Percentiles rank a stretch among this genome's conserved stretches.
Evolutionary conservation across 2,797 vertebrate genomes (phyloP).

Genomic region (Okamejei kenojei): DNA sequence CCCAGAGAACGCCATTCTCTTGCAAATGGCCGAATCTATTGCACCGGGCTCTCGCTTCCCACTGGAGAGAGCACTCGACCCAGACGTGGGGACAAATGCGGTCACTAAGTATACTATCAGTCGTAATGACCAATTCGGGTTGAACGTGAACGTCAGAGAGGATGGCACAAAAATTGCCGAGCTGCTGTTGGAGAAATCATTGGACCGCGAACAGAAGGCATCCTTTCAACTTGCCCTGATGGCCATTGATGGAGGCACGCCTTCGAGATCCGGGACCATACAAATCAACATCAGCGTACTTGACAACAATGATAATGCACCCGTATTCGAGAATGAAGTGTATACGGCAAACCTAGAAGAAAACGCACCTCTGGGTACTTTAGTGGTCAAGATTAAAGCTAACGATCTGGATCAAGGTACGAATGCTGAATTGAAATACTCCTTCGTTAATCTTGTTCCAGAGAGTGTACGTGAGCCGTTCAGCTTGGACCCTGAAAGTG

Average conservation of each 20-base stretch:
- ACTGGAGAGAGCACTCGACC: constrained; percentile 44
- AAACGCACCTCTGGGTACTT: constrained; percentile 44
- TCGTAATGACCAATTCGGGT: constrained; percentile 41
- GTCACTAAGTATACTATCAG: constrained; percentile 42
- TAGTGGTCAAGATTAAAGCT: constrained; percentile 49
- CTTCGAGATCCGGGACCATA: constrained; percentile 45
- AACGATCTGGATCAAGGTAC: constrained; percentile 54
- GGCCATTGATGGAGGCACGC: constrained; percentile 55
- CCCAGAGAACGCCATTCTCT: constrained; percentile 42
- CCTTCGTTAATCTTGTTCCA: constrained; percentile 46
- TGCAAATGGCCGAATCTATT: constrained; percentile 50
- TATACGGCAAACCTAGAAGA: constrained; percentile 49
- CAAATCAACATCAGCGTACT: not conserved
- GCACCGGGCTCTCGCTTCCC: constrained; percentile 45
- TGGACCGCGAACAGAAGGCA: constrained; percentile 39
- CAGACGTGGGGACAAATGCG: constrained; percentile 42
- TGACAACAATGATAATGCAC: not conserved
- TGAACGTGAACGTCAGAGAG: constrained; percentile 41
- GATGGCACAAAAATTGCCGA: constrained; percentile 42
- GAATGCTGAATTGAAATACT: constrained; percentile 52
- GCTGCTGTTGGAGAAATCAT: constrained; percentile 40
- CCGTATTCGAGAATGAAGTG: constrained; percentile 50
- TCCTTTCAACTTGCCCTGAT: constrained; percentile 49
- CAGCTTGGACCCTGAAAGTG: constrained; percentile 47
- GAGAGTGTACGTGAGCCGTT: constrained; percentile 48